A percentile compares a stretch with the other conserved stretches of the same genome.
Evolutionary conservation across 1,140 invertebrate genomes (phyloP).

Genomic region (Aphelenchoides fujianensis): DNA sequence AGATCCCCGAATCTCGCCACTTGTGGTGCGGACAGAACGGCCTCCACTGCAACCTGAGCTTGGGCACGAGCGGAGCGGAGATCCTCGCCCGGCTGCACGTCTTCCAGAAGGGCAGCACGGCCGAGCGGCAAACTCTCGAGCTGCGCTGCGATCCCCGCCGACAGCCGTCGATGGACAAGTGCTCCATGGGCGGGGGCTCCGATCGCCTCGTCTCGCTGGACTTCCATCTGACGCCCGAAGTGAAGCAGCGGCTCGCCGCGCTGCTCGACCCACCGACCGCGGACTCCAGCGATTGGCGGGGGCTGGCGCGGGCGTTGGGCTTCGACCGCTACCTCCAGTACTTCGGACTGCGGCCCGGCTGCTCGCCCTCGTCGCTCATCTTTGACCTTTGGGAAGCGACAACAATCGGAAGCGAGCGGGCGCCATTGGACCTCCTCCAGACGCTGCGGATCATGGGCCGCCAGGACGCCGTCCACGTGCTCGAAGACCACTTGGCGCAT

Average conservation of each 20-base stretch:
- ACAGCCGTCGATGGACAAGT: not conserved
- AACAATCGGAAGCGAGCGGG: slow-evolving; percentile 43
- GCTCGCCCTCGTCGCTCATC: slow-evolving; percentile 51
- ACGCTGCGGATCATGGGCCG: slow-evolving; percentile 57
- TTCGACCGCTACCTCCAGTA: slow-evolving; percentile 56
- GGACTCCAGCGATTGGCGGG: slow-evolving; percentile 45
- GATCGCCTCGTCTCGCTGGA: slow-evolving; percentile 43
- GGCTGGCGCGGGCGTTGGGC: slow-evolving; percentile 50
- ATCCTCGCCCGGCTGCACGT: slow-evolving; percentile 16
- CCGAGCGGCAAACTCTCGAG: slow-evolving; percentile 48
- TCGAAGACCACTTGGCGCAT: slow-evolving; percentile 44
- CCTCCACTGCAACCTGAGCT: slow-evolving; percentile 46
- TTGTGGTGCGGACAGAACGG: slow-evolving; percentile 58
- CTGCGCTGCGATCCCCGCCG: slow-evolving; percentile 4
- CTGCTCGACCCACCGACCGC: slow-evolving; percentile 46
- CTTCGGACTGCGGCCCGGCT: slow-evolving; percentile 50
- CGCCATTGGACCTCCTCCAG: slow-evolving; percentile 55
- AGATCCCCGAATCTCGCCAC: slow-evolving; percentile 54
- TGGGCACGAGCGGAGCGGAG: slow-evolving; percentile 13
- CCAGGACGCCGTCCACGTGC: slow-evolving; percentile 49
- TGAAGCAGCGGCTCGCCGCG: slow-evolving; percentile 35
- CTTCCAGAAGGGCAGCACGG: slow-evolving; percentile 56
- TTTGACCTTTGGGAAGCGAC: slow-evolving; percentile 57
- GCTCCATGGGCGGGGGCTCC: not conserved
- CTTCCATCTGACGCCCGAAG: slow-evolving; percentile 47